These are phyloP conservation scores for Scaptomyza hsui DNA, from an alignment of 1,140 invertebrate species.

Conservation along the genomic window DNA sequence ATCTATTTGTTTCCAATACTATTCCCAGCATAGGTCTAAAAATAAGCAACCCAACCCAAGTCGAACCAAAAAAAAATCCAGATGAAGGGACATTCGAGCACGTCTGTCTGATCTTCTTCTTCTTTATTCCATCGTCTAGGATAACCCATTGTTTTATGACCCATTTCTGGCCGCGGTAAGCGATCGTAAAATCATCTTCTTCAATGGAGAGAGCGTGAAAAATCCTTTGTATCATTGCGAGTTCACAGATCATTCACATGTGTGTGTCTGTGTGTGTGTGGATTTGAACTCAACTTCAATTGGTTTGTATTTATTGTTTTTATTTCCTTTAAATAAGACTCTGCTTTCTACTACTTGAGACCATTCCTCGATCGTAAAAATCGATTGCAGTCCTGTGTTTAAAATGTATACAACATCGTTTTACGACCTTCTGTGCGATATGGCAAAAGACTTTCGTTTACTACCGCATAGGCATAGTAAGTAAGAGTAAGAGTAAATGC, in stretches of 20 bases:
- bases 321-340: constrained; percentile 79
- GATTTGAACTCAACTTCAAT: constrained; percentile 56
- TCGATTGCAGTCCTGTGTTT: constrained; percentile 67
- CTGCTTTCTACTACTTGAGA: constrained; percentile 73
- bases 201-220: constrained; percentile 74
- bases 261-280: no score
- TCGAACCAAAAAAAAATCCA: not conserved
- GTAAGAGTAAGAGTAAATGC: not conserved
- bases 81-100: constrained; percentile 15
- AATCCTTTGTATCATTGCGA: constrained; percentile 67
- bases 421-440: constrained; percentile 71
- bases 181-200: constrained; percentile 66
- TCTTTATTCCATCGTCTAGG: constrained; percentile 46
- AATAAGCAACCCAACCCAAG: constrained; percentile 65
- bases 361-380: constrained; percentile 60
- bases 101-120: not conserved
- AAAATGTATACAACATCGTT: constrained; percentile 76
- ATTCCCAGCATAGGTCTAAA: constrained; percentile 77
- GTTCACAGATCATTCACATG: constrained; percentile 49
- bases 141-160: constrained; percentile 81
- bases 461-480: constrained; percentile 1
- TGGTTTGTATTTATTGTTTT: constrained; percentile 71
- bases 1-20: constrained; percentile 80
- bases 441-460: constrained; percentile 64
- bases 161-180: constrained; percentile 75